Conservation (phyloP, 2,888 invertebrate species). For the Meghimatium bilineatum region DNA sequence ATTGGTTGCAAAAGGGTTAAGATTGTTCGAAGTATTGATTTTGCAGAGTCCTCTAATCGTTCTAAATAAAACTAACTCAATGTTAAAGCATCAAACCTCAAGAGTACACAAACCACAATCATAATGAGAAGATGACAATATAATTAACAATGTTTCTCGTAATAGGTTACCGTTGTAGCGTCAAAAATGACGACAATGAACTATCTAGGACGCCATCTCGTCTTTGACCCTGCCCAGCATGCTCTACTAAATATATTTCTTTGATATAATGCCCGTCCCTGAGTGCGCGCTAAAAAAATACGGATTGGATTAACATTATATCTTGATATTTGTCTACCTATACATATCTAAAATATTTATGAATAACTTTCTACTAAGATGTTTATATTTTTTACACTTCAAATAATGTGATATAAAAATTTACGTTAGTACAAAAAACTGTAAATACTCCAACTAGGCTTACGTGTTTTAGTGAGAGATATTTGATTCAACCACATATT, state of each 20-base stretch:
- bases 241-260: constrained; percentile 3
- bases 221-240: constrained; percentile 3
- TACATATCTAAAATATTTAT: background rate
- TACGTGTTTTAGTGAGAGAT: too few species aligned
- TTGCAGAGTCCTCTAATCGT: background rate
- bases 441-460: too few species aligned
- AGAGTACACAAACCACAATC: background rate
- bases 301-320: background rate
- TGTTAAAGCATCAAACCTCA: background rate
- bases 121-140: background rate
- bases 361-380: background rate
- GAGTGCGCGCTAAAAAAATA: background rate
- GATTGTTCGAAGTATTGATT: background rate
- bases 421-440: too few species aligned
- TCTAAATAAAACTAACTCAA: background rate
- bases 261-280: background rate
- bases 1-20: background rate
- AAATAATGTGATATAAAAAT: too few species aligned
- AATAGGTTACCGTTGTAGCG: background rate
- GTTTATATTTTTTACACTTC: background rate
- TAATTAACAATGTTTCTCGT: background rate
- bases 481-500: too few species aligned
- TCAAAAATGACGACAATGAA: background rate
- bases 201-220: background rate
- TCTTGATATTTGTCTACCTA: background rate